Evolutionary conservation across 1,140 invertebrate species (phyloP), one percentile per base, ranked within the genome.

Genomic region (Glomeris maerens): DNA sequence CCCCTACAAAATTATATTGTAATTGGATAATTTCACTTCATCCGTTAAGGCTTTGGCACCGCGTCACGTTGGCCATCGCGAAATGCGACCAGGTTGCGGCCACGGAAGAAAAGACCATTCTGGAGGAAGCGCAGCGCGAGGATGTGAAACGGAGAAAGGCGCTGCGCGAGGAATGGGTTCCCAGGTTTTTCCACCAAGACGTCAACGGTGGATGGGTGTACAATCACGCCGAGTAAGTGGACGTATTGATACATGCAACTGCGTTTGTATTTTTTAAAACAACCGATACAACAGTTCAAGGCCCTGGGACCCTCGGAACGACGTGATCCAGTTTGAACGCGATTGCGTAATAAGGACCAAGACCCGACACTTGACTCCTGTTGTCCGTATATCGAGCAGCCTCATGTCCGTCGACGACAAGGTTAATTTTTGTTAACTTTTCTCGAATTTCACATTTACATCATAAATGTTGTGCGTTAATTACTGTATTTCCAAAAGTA

Each of bases 81-180:
- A 71, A 72, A 23, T 80, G 86, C 54, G 85, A 94, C 69, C 83
- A 86, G 71, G 70, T 75, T 27, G 78, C 77, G 13, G 90, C 90
- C 0, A 95, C 89, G 2, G 79, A 88, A 45, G 84, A 90, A 58
- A 95, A 95, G 68, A 90, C 84, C 2, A 66, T 78, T 41, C 70
- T 94, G 38, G 90, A 95, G 60, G 86, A 92, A 62, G 78, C 76
- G 5, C 90, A 95, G 65, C 72, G 90, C 20, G 71, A 74, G 40
- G 73, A 75, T 1, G 78, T 78, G 0, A 73, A 80, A 59, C 78
- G 82, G 47, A 68, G 83, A 2, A 76, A 78, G 55, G 64, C 67
- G 0, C 72, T 69, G 52, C 72, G 75, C 41, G 67, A 74, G 31
- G 74, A 77, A 45, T 84, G 83, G 77, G 57, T 72, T 29, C 78